phyloP scores from a whole-genome alignment of 2,113 vertebrate species.

The Poeciliopsis retropinna region DNA sequence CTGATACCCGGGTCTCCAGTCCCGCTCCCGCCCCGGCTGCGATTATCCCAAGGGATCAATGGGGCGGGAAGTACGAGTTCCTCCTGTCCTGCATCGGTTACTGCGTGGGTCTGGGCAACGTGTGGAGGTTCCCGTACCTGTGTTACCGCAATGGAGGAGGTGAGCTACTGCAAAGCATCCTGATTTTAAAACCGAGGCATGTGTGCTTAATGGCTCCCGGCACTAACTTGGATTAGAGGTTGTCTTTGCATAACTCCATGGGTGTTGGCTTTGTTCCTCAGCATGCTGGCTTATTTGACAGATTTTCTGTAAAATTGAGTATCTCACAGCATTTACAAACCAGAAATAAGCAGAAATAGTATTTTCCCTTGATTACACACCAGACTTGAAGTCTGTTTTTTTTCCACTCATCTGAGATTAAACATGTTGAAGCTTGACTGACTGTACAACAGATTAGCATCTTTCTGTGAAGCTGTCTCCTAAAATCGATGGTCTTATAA shows the following conservation, averaged over 20 bases:
- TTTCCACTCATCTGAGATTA: constrained; percentile 4
- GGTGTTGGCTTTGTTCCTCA: constrained; percentile 28
- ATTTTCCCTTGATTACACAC: constrained; percentile 36
- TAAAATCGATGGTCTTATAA: background rate
- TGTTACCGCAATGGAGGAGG: constrained; percentile 89
- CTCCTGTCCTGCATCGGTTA: constrained; percentile 86
- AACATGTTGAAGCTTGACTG: constrained; percentile 34
- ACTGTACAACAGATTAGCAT: background rate
- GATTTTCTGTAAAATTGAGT: constrained; percentile 6
- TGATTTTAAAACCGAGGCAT: constrained; percentile 13
- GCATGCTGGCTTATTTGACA: constrained; percentile 23
- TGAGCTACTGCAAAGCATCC: constrained; percentile 55
- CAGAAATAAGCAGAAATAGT: constrained; percentile 5
- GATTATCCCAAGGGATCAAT: constrained; percentile 69
- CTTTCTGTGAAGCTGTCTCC: constrained; percentile 3
- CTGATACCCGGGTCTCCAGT: constrained; percentile 11
- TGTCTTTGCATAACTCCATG: constrained; percentile 22
- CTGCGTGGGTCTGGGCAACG: constrained; percentile 85
- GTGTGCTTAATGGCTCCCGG: constrained; percentile 23
- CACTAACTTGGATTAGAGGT: constrained; percentile 12
- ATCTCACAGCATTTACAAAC: constrained; percentile 29
- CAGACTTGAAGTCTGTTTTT: constrained; percentile 18
- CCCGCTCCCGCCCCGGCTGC: background rate
- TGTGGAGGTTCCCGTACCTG: constrained; percentile 86
- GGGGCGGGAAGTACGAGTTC: constrained; percentile 84